Percentiles rank a stretch among this genome's conserved stretches.
phyloP scores from a whole-genome alignment of 1,140 invertebrate species.

The Drosophila equinoxialis region DNA sequence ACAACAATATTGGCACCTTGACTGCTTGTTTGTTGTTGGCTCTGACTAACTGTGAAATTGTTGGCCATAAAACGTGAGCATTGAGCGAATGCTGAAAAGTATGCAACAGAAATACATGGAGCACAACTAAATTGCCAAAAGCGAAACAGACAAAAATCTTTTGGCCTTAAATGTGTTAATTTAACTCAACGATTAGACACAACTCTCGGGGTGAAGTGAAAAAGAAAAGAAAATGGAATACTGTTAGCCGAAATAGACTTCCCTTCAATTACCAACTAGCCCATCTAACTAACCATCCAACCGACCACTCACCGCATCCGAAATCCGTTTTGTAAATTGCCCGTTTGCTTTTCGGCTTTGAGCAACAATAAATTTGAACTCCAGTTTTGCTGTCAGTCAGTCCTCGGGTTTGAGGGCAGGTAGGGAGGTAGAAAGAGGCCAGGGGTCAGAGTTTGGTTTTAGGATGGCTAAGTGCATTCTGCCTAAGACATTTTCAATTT shows the following conservation, averaged over 20 bases:
- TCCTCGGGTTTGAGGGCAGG: conserved; percentile 11
- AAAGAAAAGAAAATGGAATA: not conserved
- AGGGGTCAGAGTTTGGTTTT: conserved; percentile 22
- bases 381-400: conserved; percentile 54
- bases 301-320: conserved; percentile 18
- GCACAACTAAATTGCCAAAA: not conserved
- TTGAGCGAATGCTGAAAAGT: conserved; percentile 53
- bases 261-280: conserved; percentile 2
- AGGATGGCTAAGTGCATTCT: conserved; percentile 65
- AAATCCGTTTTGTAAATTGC: conserved; percentile 63
- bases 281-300: not conserved
- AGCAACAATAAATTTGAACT: conserved; percentile 69
- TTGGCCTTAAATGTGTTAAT: conserved; percentile 78
- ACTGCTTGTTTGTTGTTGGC: conserved; percentile 38
- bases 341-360: conserved; percentile 53
- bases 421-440: not conserved
- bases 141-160: conserved; percentile 59
- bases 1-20: conserved; percentile 80
- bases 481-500: conserved; percentile 71
- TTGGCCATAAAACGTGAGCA: conserved; percentile 76
- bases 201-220: conserved; percentile 6
- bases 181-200: conserved; percentile 72
- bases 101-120: conserved; percentile 32
- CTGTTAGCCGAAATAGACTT: conserved; percentile 6
- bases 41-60: conserved; percentile 76